These are phyloP conservation scores for Cylloceria caligata DNA, from an alignment of 2,888 invertebrate genomes.

Conservation along the genomic window DNA sequence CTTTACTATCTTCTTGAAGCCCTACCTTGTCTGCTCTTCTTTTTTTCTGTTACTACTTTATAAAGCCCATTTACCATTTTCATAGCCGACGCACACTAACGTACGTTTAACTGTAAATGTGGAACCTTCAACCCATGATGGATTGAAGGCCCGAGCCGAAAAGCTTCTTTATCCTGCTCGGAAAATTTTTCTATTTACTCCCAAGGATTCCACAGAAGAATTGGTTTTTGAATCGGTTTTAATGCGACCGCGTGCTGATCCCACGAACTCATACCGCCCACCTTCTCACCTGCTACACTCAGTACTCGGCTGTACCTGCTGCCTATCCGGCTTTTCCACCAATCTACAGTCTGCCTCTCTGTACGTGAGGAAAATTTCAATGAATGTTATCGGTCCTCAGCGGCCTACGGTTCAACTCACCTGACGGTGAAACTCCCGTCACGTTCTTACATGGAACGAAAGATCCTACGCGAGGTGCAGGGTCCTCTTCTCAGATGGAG, in stretches of 20 bases:
- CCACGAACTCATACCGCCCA: slow-evolving; percentile 33
- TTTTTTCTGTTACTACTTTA: neutral
- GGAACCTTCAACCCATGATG: neutral
- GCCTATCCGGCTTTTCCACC: slow-evolving; percentile 56
- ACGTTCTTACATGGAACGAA: slow-evolving; percentile 54
- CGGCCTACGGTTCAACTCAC: slow-evolving; percentile 54
- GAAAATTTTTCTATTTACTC: slow-evolving; percentile 19
- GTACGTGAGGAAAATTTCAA: slow-evolving; percentile 74
- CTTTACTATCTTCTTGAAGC: neutral
- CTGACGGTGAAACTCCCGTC: slow-evolving; percentile 61
- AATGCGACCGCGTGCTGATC: slow-evolving; percentile 42
- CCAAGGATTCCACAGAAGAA: slow-evolving; percentile 28
- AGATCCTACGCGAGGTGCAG: slow-evolving; percentile 1
- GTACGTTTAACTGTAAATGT: neutral
- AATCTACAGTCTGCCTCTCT: slow-evolving; percentile 65
- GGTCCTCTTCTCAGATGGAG: slow-evolving; percentile 29
- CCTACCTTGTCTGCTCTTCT: no score
- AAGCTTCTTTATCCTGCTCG: slow-evolving; percentile 16
- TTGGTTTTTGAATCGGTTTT: slow-evolving; percentile 39
- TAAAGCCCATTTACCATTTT: neutral
- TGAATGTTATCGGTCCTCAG: slow-evolving; percentile 47
- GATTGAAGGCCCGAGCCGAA: neutral
- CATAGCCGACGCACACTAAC: neutral
- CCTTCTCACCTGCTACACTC: slow-evolving; percentile 16
- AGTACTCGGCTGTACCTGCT: neutral